Conservation (phyloP, 1,140 invertebrate species). For the Solenopsis invicta region DNA sequence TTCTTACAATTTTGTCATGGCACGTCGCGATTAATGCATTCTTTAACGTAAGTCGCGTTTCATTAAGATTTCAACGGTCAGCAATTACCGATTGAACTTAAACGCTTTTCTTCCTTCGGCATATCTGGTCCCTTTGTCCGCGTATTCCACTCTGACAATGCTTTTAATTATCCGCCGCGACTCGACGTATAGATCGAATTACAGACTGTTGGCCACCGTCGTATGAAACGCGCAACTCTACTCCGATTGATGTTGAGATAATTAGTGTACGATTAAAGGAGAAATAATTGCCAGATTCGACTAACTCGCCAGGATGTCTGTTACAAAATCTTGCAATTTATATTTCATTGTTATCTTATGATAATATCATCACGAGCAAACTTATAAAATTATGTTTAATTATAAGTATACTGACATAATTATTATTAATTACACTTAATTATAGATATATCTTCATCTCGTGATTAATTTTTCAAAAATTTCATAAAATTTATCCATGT, state of each 20-base stretch:
- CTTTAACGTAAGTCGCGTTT: conserved; percentile 4
- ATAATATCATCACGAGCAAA: conserved; percentile 13
- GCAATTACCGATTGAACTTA: conserved; percentile 66
- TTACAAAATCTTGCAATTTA: conserved; percentile 41
- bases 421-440: too few species aligned
- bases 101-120: conserved; percentile 25
- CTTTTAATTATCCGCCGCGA: conserved; percentile 70
- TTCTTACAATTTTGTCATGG: neutral
- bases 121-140: conserved; percentile 22
- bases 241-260: conserved; percentile 47
- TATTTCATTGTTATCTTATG: conserved; percentile 22
- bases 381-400: conserved; percentile 47
- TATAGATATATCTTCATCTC: too few species aligned
- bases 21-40: conserved; percentile 28
- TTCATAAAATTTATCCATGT: too few species aligned
- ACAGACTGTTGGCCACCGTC: conserved; percentile 9
- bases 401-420: too few species aligned
- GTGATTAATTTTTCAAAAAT: neutral
- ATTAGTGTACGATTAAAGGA: conserved; percentile 56
- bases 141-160: conserved; percentile 71
- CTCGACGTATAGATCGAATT: conserved; percentile 54
- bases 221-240: conserved; percentile 7
- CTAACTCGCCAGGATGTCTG: neutral
- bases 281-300: conserved; percentile 42
- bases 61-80: conserved; percentile 59